phyloP scores from a whole-genome alignment of 2,113 vertebrate genomes.

The Callionymus lyra region DNA sequence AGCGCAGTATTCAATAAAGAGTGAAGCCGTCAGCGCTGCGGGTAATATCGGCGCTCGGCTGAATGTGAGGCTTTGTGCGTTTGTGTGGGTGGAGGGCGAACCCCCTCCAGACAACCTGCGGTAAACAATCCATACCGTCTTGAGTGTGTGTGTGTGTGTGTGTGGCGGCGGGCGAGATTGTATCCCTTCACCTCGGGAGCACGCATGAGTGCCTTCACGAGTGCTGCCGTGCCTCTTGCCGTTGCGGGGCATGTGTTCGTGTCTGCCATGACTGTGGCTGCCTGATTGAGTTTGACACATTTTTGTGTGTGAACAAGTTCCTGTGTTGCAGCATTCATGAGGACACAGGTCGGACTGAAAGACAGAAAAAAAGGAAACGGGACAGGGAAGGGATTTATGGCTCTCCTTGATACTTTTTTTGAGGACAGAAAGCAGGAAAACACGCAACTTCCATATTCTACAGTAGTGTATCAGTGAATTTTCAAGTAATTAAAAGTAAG shows the following conservation, averaged over 20 bases:
- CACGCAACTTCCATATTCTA: too few species aligned
- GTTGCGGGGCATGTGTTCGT: slow-evolving; percentile 31
- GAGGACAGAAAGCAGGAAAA: too few species aligned
- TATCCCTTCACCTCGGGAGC: slow-evolving; percentile 7
- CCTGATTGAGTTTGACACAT: slow-evolving; percentile 33
- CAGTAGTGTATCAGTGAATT: too few species aligned
- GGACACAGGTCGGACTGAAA: slow-evolving; percentile 2
- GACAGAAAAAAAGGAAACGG: too few species aligned
- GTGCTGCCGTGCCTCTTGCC: slow-evolving; percentile 15
- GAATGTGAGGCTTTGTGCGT: slow-evolving; percentile 20
- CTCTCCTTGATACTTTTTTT: too few species aligned
- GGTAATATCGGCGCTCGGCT: slow-evolving; percentile 10
- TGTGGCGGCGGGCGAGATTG: background rate
- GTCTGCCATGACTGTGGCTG: slow-evolving; percentile 5
- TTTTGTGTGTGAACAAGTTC: slow-evolving; percentile 6
- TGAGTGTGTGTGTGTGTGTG: slow-evolving; percentile 1
- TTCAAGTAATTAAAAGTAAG: too few species aligned
- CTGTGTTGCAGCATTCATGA: slow-evolving; percentile 3
- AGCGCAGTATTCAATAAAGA: slow-evolving; percentile 24
- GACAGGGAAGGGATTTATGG: too few species aligned
- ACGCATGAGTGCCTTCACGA: slow-evolving; percentile 18
- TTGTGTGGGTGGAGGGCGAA: slow-evolving; percentile 18
- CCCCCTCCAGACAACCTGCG: slow-evolving; percentile 16
- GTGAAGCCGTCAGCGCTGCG: slow-evolving; percentile 31
- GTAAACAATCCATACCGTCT: slow-evolving; percentile 7